Conservation (phyloP, 2,888 invertebrate species). For the Pasiphila rectangulata region DNA sequence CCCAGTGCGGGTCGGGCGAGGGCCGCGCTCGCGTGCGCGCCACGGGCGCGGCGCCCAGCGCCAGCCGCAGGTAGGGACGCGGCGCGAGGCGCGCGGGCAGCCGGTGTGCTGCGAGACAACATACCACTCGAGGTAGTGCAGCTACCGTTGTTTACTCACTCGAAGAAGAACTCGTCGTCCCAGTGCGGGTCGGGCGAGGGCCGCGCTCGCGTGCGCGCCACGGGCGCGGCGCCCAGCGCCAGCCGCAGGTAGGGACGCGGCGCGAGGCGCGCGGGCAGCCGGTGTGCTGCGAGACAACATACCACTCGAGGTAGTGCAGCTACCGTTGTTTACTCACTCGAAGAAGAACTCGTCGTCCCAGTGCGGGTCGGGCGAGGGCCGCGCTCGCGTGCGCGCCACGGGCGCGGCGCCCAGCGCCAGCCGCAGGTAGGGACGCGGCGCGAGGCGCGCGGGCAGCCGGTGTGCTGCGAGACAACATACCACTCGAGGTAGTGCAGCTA, state of each 20-base stretch:
- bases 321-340: conserved; percentile 84
- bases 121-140: no score
- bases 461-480: no score
- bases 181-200: conserved; percentile 96
- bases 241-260: conserved; percentile 95
- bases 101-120: no score
- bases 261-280: no score
- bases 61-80: conserved; percentile 94
- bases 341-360: conserved; percentile 99
- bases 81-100: no score
- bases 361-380: conserved; percentile 94
- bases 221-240: conserved; percentile 93
- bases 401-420: conserved; percentile 93
- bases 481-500: neutral
- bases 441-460: no score
- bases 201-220: no score
- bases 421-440: conserved; percentile 94
- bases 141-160: conserved; percentile 82
- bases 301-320: no score
- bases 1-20: conserved; percentile 96
- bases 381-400: no score
- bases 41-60: conserved; percentile 94
- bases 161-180: conserved; percentile 98
- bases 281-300: no score
- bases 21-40: no score